Evolutionary conservation across 2,888 invertebrate species (phyloP), one percentile per base, ranked within the genome.

Genomic region (Criorhina ranunculi): DNA sequence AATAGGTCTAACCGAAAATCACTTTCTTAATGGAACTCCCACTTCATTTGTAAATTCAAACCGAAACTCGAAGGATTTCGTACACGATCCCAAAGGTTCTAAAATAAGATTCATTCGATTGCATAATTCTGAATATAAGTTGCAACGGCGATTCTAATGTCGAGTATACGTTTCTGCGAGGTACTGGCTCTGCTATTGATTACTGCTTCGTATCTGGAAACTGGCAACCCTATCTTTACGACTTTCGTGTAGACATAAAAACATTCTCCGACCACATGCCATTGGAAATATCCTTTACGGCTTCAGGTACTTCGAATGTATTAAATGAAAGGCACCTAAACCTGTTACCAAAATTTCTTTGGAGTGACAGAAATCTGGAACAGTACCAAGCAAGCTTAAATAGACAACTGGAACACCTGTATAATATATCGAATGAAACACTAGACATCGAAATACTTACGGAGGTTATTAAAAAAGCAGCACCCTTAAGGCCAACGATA

Each of bases 101-200:
- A 12, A 15, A 29, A 40, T 66, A 8, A 37, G 64, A 49, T 64
- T 37, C 8, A 1, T 64, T 5, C 3, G 29, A 53, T 29, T 53
- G 53, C n/a, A n/a, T 7, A 11, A 33, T 44, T 12, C 19, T 53
- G 33, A 62, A 62, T 42, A 51, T 60, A 33, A 42, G 60, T 6
- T 72, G 51, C 7, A 5, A 33, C 11, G 60, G 72, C 7, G 60
- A 72, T 17, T 2, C 9, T 7, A 0, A 2, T 24, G 55, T 29
- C 0, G 33, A 64, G n/a, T 24, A 19, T 9, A 64, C 55, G 1
- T 73, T 73, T 62, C 8, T 73, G 1, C 33, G 66, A 1, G 75
- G 57, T 3, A 40, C 57, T 2, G 29, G 31, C 12, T 75, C 75
- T 0, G 64, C 57, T 3, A 66, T 57, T 5, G 57, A 66, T 12